A percentile compares a stretch with the other conserved stretches of the same genome.
These are phyloP conservation scores for Oasisia sp. DNA, from an alignment of 2,888 invertebrate genomes.

Conservation along the genomic window DNA sequence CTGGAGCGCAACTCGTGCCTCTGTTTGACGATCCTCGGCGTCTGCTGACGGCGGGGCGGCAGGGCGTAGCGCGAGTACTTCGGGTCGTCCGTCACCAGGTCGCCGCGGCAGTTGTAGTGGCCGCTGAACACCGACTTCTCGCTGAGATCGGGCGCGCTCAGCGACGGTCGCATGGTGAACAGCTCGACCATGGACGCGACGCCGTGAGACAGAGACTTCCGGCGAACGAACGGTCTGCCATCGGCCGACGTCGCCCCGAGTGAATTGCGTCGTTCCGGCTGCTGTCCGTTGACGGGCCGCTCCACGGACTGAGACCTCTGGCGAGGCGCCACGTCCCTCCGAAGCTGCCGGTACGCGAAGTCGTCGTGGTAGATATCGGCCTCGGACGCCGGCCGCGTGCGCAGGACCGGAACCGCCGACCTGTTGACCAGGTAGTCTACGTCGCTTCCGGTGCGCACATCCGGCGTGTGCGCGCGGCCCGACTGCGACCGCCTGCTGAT, in stretches of 20 bases:
- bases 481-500: neutral
- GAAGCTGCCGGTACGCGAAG: slow-evolving; percentile 36
- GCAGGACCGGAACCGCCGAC: slow-evolving; percentile 32
- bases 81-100: slow-evolving; percentile 34
- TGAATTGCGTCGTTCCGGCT: slow-evolving; percentile 29
- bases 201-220: slow-evolving; percentile 46
- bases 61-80: slow-evolving; percentile 21
- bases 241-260: slow-evolving; percentile 20
- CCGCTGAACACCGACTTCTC: slow-evolving; percentile 40
- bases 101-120: slow-evolving; percentile 35
- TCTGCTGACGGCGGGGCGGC: slow-evolving; percentile 23
- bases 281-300: neutral
- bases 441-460: slow-evolving; percentile 36
- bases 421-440: slow-evolving; percentile 40
- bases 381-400: slow-evolving; percentile 41
- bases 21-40: slow-evolving; percentile 41
- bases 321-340: slow-evolving; percentile 34
- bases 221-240: slow-evolving; percentile 19
- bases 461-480: neutral
- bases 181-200: slow-evolving; percentile 54
- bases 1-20: slow-evolving; percentile 43
- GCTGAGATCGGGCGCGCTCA: slow-evolving; percentile 57
- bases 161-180: slow-evolving; percentile 49
- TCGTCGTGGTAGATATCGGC: slow-evolving; percentile 47
- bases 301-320: neutral